A percentile compares a stretch with the other conserved stretches of the same genome.
Evolutionary conservation across 2,888 invertebrate species (phyloP).

Genomic region (Minunthozetes semirufus): DNA sequence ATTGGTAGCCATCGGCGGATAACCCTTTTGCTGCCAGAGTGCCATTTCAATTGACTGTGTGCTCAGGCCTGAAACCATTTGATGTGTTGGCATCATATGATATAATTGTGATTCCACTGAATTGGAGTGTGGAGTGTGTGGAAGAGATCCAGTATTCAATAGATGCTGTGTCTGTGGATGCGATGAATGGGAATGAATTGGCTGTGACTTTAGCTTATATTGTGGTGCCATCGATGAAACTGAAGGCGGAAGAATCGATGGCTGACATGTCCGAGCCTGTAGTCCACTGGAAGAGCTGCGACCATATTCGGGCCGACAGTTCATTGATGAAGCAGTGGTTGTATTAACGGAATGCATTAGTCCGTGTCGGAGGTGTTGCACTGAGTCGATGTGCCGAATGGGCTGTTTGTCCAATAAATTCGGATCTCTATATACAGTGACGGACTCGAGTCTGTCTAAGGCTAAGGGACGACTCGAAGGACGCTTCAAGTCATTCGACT

Average conservation of each 20-base stretch:
- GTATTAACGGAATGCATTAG: constrained; percentile 22
- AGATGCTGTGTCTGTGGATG: constrained; percentile 17
- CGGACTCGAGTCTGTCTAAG: constrained; percentile 21
- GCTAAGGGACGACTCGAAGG: background rate
- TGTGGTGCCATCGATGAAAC: background rate
- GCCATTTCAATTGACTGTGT: constrained; percentile 11
- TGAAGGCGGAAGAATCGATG: constrained; percentile 27
- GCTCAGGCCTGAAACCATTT: constrained; percentile 2
- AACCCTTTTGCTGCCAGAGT: constrained; percentile 9
- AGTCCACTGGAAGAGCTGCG: background rate
- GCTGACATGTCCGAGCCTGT: constrained; percentile 2
- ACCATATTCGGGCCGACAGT: background rate
- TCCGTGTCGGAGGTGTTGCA: constrained; percentile 14
- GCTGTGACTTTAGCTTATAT: constrained; percentile 13
- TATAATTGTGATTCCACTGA: constrained; percentile 25
- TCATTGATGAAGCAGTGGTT: background rate
- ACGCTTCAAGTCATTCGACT: background rate
- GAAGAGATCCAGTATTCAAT: background rate
- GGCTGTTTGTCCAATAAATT: constrained; percentile 18
- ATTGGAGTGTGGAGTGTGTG: background rate
- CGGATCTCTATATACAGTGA: constrained; percentile 30
- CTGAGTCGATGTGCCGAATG: constrained; percentile 10
- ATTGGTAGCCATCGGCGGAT: background rate
- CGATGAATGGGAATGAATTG: constrained; percentile 12
- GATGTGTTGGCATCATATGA: constrained; percentile 23